A percentile compares a stretch with the other conserved stretches of the same genome.
Evolutionary conservation across 2,113 vertebrate species (phyloP).

Genomic region (Toxotes chatareus): DNA sequence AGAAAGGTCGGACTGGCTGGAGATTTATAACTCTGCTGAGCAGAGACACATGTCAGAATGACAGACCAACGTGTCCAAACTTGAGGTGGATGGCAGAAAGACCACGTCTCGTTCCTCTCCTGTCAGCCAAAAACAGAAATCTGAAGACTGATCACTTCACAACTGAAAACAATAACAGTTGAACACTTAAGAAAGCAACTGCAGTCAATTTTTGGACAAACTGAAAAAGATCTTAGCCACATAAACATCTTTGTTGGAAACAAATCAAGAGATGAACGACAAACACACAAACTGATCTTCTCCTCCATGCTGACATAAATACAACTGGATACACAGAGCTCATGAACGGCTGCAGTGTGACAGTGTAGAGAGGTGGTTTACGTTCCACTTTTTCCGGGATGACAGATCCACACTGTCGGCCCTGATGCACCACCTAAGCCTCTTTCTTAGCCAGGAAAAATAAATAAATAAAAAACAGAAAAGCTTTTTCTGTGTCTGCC

Average conservation of each 20-base stretch:
- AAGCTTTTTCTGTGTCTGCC: constrained; percentile 2
- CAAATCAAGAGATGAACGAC: background rate
- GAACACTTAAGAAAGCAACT: no score
- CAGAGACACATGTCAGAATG: no score
- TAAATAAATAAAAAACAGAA: background rate
- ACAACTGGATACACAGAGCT: background rate
- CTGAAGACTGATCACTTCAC: no score
- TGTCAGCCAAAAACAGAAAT: no score
- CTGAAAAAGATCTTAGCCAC: no score
- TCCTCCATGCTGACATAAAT: background rate
- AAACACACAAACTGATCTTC: background rate
- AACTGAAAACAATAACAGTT: no score
- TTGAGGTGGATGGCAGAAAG: no score
- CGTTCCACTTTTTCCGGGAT: background rate
- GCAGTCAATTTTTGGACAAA: no score
- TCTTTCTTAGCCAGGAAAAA: constrained; percentile 14
- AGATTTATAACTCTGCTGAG: no score
- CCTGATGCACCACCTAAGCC: constrained; percentile 1
- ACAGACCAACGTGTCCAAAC: no score
- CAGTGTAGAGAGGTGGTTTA: background rate
- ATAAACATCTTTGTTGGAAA: background rate
- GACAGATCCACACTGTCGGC: constrained; percentile 4
- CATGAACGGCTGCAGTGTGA: background rate
- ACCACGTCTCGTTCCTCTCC: no score
- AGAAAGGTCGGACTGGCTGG: no score